These are phyloP conservation scores for Lasius fuliginosus DNA, from an alignment of 2,888 invertebrate species.

Conservation along the genomic window DNA sequence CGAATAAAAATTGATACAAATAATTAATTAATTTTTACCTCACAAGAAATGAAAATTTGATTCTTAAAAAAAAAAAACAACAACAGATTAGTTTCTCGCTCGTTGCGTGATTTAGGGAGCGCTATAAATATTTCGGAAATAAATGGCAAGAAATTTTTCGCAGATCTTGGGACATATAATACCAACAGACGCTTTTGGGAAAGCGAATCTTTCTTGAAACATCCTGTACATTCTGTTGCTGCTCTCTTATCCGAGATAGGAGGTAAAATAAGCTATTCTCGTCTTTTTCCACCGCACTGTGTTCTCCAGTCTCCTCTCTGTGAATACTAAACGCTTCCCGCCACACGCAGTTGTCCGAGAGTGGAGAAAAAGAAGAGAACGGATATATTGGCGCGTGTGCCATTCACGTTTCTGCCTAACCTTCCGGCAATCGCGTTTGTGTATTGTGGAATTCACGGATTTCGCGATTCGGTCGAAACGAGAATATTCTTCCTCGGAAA, in stretches of 20 bases:
- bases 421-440: slow-evolving; percentile 49
- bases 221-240: slow-evolving; percentile 65
- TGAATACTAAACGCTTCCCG: slow-evolving; percentile 60
- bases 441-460: neutral
- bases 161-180: neutral
- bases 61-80: neutral
- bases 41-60: neutral
- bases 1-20: neutral
- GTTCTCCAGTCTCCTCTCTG: slow-evolving; percentile 41
- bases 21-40: neutral
- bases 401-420: slow-evolving; percentile 68
- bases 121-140: neutral
- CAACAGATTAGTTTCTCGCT: neutral
- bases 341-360: slow-evolving; percentile 69
- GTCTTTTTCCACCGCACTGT: slow-evolving; percentile 53
- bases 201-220: slow-evolving; percentile 67
- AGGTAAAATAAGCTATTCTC: slow-evolving; percentile 62
- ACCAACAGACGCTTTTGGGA: too few relatives aligned
- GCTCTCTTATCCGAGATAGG: slow-evolving; percentile 57
- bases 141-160: neutral
- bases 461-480: neutral
- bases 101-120: neutral
- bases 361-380: slow-evolving; percentile 60
- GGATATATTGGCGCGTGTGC: slow-evolving; percentile 72
- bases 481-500: neutral